Base-by-base conservation (phyloP, 2,888 invertebrate genomes). In the Litoditis marina region DNA sequence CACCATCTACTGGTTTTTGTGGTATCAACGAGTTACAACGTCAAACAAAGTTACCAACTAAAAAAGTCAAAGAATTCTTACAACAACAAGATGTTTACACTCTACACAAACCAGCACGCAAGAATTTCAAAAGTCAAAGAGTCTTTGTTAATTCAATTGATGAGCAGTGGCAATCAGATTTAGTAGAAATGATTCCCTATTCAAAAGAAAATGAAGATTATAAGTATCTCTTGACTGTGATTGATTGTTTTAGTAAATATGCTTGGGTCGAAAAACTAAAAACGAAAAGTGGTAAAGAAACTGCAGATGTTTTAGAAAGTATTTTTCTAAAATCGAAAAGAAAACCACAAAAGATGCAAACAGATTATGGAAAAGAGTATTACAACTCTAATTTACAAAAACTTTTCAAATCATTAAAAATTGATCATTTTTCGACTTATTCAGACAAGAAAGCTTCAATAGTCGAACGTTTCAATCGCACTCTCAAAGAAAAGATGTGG, bases 151-250 rank as follows among this genome's bases (percentile, higher is more conserved):
- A 32, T 53, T 50, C 42, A 2, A 66, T 64, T 16, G 73, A 73
- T 62, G 66, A 73, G 22, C 73, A 73, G 36, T 73, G 71, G 73
- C 73, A 73, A 59, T 67, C 73, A 27, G 73, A 73, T 62, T 60
- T n/a, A n/a, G n/a, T n/a, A n/a, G n/a, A n/a, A n/a, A n/a, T n/a
- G n/a, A n/a, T n/a, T n/a, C n/a, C n/a, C n/a, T n/a, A n/a, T n/a
- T n/a, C n/a, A n/a, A n/a, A n/a, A n/a, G n/a, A n/a, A n/a, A n/a
- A n/a, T n/a, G 47, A 68, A 25, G 68, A 46, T 13, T 64, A 49
- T 49, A 73, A 49, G 42, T 73, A 73, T 54, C 60, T 68, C 36
- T 34, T 62, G 36, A 65, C 65, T 16, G 34, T 68, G 0, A 68
- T 65, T 28, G 65, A 68, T 67, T 72, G 69, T 65, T 73, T 73